Percentiles rank a stretch among this genome's conserved stretches.
Evolutionary conservation across 2,113 vertebrate species (phyloP).

Genomic region (Ifrita kowaldi): DNA sequence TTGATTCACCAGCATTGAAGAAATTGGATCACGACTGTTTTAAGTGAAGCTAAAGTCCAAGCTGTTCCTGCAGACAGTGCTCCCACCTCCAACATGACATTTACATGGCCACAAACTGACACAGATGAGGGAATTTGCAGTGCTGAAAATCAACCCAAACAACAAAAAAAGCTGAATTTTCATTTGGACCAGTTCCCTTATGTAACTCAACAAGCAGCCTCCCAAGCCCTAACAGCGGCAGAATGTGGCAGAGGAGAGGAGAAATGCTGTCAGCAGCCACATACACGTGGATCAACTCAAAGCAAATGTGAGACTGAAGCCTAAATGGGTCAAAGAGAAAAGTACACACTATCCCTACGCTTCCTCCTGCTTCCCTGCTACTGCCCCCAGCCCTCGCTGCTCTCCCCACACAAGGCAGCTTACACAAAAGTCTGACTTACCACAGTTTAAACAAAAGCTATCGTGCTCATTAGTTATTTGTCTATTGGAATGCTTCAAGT

Average conservation of each 20-base stretch:
- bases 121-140: background rate
- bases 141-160: background rate
- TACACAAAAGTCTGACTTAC: background rate
- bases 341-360: background rate
- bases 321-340: slow-evolving; percentile 44
- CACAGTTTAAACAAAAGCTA: background rate
- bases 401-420: background rate
- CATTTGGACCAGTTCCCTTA: background rate
- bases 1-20: background rate
- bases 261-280: slow-evolving; percentile 16
- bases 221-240: background rate
- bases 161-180: background rate
- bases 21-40: background rate
- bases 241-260: background rate
- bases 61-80: background rate
- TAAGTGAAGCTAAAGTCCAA: background rate
- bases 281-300: background rate
- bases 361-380: background rate
- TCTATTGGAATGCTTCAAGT: background rate
- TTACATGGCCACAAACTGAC: background rate
- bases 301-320: background rate
- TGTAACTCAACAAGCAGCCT: background rate
- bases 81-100: background rate
- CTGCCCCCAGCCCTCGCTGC: background rate
- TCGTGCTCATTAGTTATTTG: background rate